A percentile compares a stretch with the other conserved stretches of the same genome.
These are phyloP conservation scores for Hirundo rustica DNA, from an alignment of 2,797 vertebrate species.

Conservation along the genomic window DNA sequence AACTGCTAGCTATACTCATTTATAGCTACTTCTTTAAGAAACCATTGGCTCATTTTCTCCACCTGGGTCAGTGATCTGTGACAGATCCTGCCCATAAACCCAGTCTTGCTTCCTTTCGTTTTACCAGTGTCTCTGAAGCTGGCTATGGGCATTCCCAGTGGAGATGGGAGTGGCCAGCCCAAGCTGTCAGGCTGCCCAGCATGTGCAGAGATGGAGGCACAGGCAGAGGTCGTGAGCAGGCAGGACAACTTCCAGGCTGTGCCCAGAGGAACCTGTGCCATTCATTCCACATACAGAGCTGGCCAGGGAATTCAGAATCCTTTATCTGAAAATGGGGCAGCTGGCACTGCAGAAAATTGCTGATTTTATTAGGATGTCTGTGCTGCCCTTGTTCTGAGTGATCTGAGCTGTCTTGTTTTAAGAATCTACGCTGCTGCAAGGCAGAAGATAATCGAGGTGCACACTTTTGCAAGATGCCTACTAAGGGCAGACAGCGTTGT, in stretches of 20 bases:
- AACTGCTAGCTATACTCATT: neutral
- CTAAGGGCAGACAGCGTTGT: neutral
- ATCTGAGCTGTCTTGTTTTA: neutral
- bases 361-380: neutral
- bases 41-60: neutral
- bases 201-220: accelerated
- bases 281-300: neutral
- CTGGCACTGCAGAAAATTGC: neutral
- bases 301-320: neutral
- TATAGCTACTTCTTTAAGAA: neutral
- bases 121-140: neutral
- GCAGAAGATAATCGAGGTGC: neutral
- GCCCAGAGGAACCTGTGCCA: neutral
- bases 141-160: neutral
- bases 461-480: neutral
- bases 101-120: neutral
- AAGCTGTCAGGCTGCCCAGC: neutral
- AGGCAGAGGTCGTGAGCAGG: neutral
- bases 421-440: neutral
- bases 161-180: neutral
- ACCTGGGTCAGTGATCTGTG: neutral
- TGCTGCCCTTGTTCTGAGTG: neutral
- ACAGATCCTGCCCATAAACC: neutral
- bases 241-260: neutral
- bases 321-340: neutral